A percentile compares a stretch with the other conserved stretches of the same genome.
These are phyloP conservation scores for Blastobasis adustella DNA, from an alignment of 2,888 invertebrate species.

Conservation along the genomic window DNA sequence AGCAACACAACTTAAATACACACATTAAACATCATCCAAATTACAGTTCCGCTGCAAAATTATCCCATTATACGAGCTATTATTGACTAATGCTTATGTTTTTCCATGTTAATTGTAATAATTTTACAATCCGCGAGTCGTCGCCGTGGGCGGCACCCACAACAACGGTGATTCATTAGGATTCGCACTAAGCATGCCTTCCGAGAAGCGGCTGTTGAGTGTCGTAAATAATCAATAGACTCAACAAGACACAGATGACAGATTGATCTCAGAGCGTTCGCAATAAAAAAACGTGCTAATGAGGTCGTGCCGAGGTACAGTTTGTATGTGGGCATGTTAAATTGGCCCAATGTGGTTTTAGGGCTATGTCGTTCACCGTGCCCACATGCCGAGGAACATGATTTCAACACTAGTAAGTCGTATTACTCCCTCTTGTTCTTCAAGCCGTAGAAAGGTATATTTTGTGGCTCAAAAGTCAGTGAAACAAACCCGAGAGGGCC, in stretches of 20 bases:
- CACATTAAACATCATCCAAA: too few relatives aligned
- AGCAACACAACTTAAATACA: too few relatives aligned
- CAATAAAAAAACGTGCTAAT: not conserved
- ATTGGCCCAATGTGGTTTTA: too few relatives aligned
- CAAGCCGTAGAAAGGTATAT: too few relatives aligned
- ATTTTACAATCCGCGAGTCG: conserved; percentile 18
- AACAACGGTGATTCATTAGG: conserved; percentile 27
- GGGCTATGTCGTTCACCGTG: too few relatives aligned
- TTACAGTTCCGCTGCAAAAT: conserved; percentile 13
- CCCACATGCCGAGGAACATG: too few relatives aligned
- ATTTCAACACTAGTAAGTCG: too few relatives aligned
- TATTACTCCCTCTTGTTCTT: too few relatives aligned
- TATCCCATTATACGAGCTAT: conserved; percentile 13
- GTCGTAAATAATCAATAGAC: conserved; percentile 4
- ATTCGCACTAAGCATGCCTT: conserved; percentile 10
- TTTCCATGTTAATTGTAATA: conserved; percentile 21
- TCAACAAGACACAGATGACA: conserved; percentile 20
- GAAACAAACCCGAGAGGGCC: too few relatives aligned
- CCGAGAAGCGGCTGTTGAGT: conserved; percentile 4
- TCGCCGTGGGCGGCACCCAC: conserved; percentile 36
- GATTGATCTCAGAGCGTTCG: conserved; percentile 14
- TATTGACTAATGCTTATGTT: conserved; percentile 20
- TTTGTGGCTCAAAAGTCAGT: too few relatives aligned
- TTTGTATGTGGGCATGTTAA: too few relatives aligned
- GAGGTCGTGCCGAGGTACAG: too few relatives aligned